Base-by-base conservation (phyloP, 2,888 invertebrate genomes). In the Hyles lineata region DNA sequence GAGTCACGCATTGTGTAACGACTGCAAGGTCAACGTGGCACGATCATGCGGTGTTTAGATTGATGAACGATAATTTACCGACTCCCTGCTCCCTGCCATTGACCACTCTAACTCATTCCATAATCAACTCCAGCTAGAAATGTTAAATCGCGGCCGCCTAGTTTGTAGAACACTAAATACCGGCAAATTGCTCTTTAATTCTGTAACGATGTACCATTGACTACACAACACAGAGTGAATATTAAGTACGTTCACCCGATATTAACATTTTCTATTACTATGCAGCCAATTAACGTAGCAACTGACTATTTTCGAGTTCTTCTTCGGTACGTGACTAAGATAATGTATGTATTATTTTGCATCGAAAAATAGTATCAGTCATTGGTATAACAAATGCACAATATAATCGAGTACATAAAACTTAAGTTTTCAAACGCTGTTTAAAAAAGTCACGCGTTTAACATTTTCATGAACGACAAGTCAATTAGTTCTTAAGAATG, bases 1-100 rank as follows among this genome's bases (percentile, higher is more conserved):
- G 88, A 88, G 75, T 88, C 87, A 88, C 77, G 75, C 73, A 73
- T 80, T 80, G 83, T 81, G 79, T 78, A 80, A 80, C 75, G 78
- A 78, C 77, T 76, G 76, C 84, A 87, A 87, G 88, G 88, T 83
- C 81, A 75, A 70, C 73, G 73, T 79, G 80, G 77, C 73, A 75
- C 78, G 79, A 82, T 79, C 77, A 17, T 58, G 25, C 52, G 70
- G 79, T 79, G 80, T 79, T 79, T 77, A 81, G 74, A 74, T 73
- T 74, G 67, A 58, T 35, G 61, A 50, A 50, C 43, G n/a, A 55
- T n/a, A 15, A 50, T 50, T 67, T 23, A 17, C 17, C 43, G 67
- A 25, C 23, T 23, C 15, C 43, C 63, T 63, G 15, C 21, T 43
- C n/a, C 5, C 63, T 43, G 23, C 25, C 5, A n/a, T 8, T 19